phyloP scores from a whole-genome alignment of 2,888 invertebrate species.

The Pristionchus arcanus region DNA sequence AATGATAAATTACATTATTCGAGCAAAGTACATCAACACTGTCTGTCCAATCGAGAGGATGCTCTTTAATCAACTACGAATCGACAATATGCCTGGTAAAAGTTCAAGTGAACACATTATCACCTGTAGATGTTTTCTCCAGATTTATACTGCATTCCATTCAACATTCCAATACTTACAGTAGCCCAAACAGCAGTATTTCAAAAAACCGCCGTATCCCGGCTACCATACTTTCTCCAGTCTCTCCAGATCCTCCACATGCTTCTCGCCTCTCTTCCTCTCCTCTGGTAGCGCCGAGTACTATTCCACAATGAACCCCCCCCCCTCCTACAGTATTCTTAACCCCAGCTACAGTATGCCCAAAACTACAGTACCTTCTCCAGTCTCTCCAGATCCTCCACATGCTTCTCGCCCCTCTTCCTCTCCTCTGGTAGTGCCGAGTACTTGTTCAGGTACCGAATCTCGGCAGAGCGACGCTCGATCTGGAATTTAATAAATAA shows the following conservation, averaged over 20 bases:
- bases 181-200: no score
- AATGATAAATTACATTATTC: no score
- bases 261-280: conserved; percentile 52
- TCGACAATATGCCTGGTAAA: no score
- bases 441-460: conserved; percentile 69
- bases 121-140: no score
- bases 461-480: conserved; percentile 55
- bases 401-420: conserved; percentile 56
- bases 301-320: conserved; percentile 11
- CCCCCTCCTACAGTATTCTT: neutral
- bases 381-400: conserved; percentile 63
- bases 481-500: neutral
- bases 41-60: no score
- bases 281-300: conserved; percentile 60
- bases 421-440: conserved; percentile 57
- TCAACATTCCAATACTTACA: no score
- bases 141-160: no score
- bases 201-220: no score
- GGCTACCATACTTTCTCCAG: conserved; percentile 57
- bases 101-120: no score
- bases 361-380: conserved; percentile 56
- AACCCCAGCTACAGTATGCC: neutral
- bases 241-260: conserved; percentile 63
- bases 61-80: no score
- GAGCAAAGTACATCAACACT: no score